Percentiles rank a stretch among this genome's conserved stretches.
Conservation (phyloP, 2,797 vertebrate genomes). For the Serranus cabrilla region DNA sequence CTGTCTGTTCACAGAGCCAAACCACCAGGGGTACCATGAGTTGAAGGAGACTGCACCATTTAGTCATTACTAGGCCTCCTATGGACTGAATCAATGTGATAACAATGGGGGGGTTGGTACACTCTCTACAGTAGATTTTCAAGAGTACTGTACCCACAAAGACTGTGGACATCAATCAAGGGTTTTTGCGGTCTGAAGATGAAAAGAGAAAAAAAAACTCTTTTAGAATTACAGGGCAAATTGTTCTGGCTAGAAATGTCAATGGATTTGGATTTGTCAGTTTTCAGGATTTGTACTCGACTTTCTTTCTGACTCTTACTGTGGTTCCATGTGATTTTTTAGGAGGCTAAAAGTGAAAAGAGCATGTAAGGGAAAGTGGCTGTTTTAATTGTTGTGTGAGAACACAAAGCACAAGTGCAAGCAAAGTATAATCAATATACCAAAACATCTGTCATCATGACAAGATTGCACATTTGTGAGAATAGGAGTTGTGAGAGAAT, state of each 20-base stretch:
- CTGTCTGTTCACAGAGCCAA: constrained; percentile 89
- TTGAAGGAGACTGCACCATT: constrained; percentile 89
- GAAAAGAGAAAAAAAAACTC: constrained; percentile 57
- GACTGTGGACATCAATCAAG: constrained; percentile 44
- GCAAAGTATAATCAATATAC: neutral
- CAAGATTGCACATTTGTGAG: neutral
- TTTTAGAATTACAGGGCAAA: constrained; percentile 68
- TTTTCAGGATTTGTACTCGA: constrained; percentile 8
- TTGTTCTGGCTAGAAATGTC: constrained; percentile 48
- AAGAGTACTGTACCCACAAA: constrained; percentile 48
- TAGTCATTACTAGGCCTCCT: constrained; percentile 85
- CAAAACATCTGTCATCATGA: constrained; percentile 1
- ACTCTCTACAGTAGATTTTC: constrained; percentile 34
- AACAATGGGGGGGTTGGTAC: constrained; percentile 41
- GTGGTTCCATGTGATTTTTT: constrained; percentile 1
- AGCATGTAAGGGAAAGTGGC: neutral
- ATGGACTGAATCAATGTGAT: constrained; percentile 81
- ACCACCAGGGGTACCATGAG: constrained; percentile 90
- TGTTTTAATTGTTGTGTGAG: neutral
- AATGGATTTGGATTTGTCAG: constrained; percentile 36
- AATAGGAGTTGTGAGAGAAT: neutral
- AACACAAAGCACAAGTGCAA: constrained; percentile 10
- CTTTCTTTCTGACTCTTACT: constrained; percentile 3
- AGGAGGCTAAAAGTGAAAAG: neutral
- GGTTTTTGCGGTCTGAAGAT: constrained; percentile 25